phyloP scores from a whole-genome alignment of 2,888 invertebrate genomes.

The Idaea straminata region DNA sequence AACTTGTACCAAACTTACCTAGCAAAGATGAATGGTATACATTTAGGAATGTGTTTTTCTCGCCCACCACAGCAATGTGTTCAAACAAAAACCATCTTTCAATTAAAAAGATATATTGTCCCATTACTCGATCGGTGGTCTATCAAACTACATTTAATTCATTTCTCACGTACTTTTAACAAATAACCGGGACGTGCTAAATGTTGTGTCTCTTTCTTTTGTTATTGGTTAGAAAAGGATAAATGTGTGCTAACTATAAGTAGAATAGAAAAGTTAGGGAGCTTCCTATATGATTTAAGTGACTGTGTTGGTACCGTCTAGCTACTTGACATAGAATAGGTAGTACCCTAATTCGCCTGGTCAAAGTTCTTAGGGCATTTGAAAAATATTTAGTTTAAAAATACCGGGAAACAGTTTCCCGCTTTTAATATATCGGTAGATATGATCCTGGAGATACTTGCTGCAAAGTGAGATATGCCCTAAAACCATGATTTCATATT shows the following conservation, averaged over 20 bases:
- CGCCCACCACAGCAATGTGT: constrained; percentile 54
- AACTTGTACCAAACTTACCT: neutral
- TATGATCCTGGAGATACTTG: too few species aligned
- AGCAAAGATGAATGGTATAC: constrained; percentile 27
- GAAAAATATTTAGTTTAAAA: too few species aligned
- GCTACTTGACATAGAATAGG: too few species aligned
- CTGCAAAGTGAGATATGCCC: too few species aligned
- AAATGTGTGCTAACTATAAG: neutral
- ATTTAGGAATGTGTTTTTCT: constrained; percentile 67
- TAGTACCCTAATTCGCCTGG: too few species aligned
- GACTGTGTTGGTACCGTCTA: too few species aligned
- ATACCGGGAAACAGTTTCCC: too few species aligned
- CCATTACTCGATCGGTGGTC: constrained; percentile 56
- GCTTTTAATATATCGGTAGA: too few species aligned
- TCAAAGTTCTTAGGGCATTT: too few species aligned
- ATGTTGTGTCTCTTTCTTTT: neutral
- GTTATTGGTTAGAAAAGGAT: neutral
- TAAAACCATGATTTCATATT: too few species aligned
- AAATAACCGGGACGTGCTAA: constrained; percentile 5
- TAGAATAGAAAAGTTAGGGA: neutral
- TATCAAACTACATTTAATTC: constrained; percentile 65
- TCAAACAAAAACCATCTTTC: constrained; percentile 59
- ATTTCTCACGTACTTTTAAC: constrained; percentile 62
- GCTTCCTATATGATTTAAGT: too few species aligned
- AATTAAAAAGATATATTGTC: constrained; percentile 72